Evolutionary conservation across 1,140 invertebrate genomes (phyloP).

Genomic region (Hylaeus volcanicus): DNA sequence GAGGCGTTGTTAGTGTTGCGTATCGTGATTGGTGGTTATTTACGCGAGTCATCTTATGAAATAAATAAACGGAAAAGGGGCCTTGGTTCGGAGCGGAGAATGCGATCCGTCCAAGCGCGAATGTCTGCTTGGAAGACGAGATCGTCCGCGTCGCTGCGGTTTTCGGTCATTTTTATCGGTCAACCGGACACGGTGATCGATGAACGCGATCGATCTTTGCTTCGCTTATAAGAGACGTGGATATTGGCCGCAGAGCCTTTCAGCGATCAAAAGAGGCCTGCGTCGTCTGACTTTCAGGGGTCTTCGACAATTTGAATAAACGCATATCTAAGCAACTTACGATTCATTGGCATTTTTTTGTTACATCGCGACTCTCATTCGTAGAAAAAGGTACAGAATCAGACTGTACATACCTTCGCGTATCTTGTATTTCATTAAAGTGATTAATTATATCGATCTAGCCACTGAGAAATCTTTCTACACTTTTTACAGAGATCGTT

Average conservation of each 20-base stretch:
- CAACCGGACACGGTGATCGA: slow-evolving; percentile 16
- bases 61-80: not conserved
- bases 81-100: not conserved
- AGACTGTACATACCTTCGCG: no score
- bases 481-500: no score
- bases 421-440: no score
- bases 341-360: no score
- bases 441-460: no score
- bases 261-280: no score
- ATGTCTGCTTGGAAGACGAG: slow-evolving; percentile 20
- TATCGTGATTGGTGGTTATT: not conserved
- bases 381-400: no score
- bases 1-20: not conserved
- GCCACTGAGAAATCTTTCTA: no score
- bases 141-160: slow-evolving; percentile 23
- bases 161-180: slow-evolving; percentile 37
- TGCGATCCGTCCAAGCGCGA: slow-evolving; percentile 1
- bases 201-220: slow-evolving; percentile 32
- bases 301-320: no score
- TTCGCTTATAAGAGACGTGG: not conserved
- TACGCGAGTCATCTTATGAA: not conserved
- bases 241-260: not conserved
- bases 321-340: no score
- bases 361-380: no score
- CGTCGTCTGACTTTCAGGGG: no score